Evolutionary conservation across 1,140 invertebrate species (phyloP).

Genomic region (Scaptodrosophila lebanonensis): DNA sequence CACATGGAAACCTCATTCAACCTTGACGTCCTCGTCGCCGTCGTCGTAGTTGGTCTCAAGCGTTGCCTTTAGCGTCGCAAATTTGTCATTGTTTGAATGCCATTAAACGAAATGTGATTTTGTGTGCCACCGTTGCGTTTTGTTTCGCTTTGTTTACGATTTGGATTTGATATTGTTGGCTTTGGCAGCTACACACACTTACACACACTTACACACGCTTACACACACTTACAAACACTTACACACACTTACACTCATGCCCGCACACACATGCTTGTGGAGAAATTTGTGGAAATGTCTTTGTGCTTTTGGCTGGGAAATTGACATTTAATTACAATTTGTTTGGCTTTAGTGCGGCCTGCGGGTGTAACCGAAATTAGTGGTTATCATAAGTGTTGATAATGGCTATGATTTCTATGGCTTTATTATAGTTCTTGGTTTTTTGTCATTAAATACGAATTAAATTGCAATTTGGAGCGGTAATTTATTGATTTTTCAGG

Average conservation of each 20-base stretch:
- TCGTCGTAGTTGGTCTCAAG: slow-evolving; percentile 32
- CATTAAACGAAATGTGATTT: slow-evolving; percentile 22
- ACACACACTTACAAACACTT: too few species aligned
- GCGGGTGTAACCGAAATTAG: slow-evolving; percentile 34
- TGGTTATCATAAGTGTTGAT: slow-evolving; percentile 20
- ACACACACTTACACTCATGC: too few species aligned
- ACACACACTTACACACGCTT: too few species aligned
- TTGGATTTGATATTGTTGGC: slow-evolving; percentile 12
- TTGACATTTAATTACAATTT: slow-evolving; percentile 60
- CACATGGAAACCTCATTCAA: slow-evolving; percentile 13
- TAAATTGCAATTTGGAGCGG: slow-evolving; percentile 52
- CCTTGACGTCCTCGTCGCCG: slow-evolving; percentile 29
- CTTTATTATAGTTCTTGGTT: slow-evolving; percentile 13
- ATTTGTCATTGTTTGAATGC: slow-evolving; percentile 1
- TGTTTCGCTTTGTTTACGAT: slow-evolving; percentile 3
- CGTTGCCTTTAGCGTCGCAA: not conserved
- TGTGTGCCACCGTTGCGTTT: slow-evolving; percentile 11
- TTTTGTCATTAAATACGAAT: slow-evolving; percentile 65
- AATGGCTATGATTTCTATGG: not conserved
- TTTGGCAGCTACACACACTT: too few species aligned
- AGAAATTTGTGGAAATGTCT: slow-evolving; percentile 47
- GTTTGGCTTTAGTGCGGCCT: not conserved
- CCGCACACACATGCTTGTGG: too few species aligned
- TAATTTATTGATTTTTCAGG: slow-evolving; percentile 39
- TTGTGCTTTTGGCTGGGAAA: slow-evolving; percentile 43